phyloP scores from a whole-genome alignment of 2,888 invertebrate genomes.

The Hipparchia semele region DNA sequence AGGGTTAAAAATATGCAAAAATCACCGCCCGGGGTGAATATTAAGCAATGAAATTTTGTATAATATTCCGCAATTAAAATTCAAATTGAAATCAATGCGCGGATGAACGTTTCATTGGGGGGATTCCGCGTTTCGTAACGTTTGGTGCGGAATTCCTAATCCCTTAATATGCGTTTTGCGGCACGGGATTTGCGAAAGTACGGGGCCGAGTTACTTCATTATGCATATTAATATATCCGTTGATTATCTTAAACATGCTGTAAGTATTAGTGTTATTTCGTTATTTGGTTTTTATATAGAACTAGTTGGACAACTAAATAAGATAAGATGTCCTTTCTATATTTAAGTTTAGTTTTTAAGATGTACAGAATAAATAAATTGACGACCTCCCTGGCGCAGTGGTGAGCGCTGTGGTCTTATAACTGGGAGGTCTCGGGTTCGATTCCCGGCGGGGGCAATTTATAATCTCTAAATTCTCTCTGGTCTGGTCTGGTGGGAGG shows the following conservation, averaged over 20 bases:
- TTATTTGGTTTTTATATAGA: not conserved
- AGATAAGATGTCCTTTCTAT: no score
- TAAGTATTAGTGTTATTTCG: conserved; percentile 9
- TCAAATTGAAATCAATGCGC: conserved; percentile 84
- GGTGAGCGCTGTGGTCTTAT: no score
- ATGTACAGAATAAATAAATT: no score
- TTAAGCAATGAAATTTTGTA: conserved; percentile 81
- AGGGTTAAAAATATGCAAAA: conserved; percentile 81
- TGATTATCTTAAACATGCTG: conserved; percentile 20
- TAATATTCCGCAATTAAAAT: conserved; percentile 83
- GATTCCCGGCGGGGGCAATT: no score
- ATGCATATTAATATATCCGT: conserved; percentile 26
- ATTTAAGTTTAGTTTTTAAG: no score
- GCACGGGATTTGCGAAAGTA: conserved; percentile 35
- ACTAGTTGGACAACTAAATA: no score
- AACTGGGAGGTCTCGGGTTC: no score
- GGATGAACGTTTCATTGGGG: conserved; percentile 57
- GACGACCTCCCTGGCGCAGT: no score
- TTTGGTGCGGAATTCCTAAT: conserved; percentile 43
- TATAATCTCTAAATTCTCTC: no score
- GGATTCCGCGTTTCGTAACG: conserved; percentile 27
- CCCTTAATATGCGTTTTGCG: conserved; percentile 50
- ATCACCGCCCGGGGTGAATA: conserved; percentile 79
- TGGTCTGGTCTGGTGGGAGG: no score
- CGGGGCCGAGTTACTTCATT: conserved; percentile 25